phyloP scores from a whole-genome alignment of 2,797 vertebrate genomes.

The Eleutherodactylus coqui region DNA sequence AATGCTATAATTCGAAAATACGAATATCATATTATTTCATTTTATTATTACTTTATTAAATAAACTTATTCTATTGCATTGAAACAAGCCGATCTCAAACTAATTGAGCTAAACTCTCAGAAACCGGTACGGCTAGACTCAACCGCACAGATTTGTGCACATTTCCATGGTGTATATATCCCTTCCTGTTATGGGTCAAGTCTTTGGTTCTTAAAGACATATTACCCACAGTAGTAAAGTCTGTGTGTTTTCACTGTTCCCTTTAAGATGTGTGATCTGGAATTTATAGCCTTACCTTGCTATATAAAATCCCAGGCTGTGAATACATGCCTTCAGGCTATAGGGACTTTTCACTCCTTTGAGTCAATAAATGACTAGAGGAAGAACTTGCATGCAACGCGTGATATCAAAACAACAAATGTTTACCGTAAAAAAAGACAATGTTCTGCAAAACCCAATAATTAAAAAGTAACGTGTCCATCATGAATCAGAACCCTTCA shows the following conservation, averaged over 20 bases:
- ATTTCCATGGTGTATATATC: background rate
- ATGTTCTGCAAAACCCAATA: background rate
- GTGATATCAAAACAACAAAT: background rate
- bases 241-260: constrained; percentile 4
- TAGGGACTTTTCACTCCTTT: background rate
- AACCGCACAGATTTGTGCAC: background rate
- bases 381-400: background rate
- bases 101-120: background rate
- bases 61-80: background rate
- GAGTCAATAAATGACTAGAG: background rate
- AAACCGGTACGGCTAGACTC: background rate
- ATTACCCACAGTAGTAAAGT: constrained; percentile 8
- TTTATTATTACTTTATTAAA: background rate
- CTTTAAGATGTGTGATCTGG: constrained; percentile 29
- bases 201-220: background rate
- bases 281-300: constrained; percentile 9
- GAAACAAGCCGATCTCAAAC: background rate
- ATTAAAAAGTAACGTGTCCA: background rate
- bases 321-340: constrained; percentile 28
- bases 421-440: too few relatives aligned
- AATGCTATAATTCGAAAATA: background rate
- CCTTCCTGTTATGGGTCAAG: background rate
- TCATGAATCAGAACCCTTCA: constrained; percentile 16
- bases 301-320: constrained; percentile 19
- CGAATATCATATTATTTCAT: background rate